Evolutionary conservation across 2,113 vertebrate species (phyloP).

Genomic region (Lepus europaeus): DNA sequence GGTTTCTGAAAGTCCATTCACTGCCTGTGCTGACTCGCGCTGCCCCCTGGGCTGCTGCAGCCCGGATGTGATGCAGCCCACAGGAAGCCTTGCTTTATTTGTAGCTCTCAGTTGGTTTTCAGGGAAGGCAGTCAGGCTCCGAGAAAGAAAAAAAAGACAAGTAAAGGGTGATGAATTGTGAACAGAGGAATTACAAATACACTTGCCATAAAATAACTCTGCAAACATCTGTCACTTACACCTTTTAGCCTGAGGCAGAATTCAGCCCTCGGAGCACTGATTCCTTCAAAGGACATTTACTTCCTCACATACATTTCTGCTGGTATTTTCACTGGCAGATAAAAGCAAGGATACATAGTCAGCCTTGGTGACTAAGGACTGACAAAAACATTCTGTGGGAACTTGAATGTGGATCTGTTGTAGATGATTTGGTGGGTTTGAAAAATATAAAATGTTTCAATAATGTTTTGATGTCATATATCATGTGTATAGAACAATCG

Average conservation of each 20-base stretch:
- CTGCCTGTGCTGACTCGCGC: not conserved
- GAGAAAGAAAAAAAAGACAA: constrained; percentile 76
- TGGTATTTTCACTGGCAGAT: not conserved
- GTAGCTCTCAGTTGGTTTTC: constrained; percentile 43
- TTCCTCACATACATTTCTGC: not conserved
- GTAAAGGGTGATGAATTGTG: constrained; percentile 72
- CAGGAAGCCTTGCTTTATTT: not conserved
- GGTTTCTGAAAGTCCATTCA: not conserved
- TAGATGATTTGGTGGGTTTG: not conserved
- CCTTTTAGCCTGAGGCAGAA: constrained; percentile 11
- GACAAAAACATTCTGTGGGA: not conserved
- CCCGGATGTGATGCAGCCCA: not conserved
- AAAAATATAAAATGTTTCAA: not conserved
- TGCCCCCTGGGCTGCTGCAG: not conserved
- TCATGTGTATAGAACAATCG: not conserved
- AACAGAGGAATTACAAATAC: constrained; percentile 78
- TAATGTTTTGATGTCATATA: not conserved
- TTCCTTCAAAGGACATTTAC: constrained; percentile 25
- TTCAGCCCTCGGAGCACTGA: not conserved
- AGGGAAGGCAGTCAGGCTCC: constrained; percentile 43
- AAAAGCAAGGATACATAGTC: not conserved
- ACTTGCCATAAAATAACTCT: constrained; percentile 54
- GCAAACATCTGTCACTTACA: constrained; percentile 75
- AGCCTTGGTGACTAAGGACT: not conserved
- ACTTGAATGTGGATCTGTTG: not conserved